A percentile compares a stretch with the other conserved stretches of the same genome.
These are phyloP conservation scores for Sisyra terminalis DNA, from an alignment of 2,888 invertebrate genomes.

Conservation along the genomic window DNA sequence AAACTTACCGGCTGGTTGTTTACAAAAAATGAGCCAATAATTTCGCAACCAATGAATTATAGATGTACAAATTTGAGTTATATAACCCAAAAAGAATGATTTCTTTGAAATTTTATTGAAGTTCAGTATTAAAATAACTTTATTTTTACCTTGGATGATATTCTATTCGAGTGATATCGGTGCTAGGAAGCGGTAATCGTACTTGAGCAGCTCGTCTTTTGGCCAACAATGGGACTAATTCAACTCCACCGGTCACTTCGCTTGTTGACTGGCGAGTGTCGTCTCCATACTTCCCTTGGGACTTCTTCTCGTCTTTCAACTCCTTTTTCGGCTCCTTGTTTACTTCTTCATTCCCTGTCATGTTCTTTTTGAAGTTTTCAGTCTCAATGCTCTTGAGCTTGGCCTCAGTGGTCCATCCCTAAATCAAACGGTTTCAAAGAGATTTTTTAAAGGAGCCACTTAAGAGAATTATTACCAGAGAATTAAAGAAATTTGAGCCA, in stretches of 20 bases:
- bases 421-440: constrained; percentile 9
- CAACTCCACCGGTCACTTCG: constrained; percentile 37
- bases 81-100: too few relatives aligned
- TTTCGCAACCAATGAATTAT: too few relatives aligned
- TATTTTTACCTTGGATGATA: constrained; percentile 27
- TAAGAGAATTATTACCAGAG: constrained; percentile 41
- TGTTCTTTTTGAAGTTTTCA: constrained; percentile 12
- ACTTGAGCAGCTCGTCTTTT: constrained; percentile 39
- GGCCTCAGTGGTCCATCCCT: constrained; percentile 28
- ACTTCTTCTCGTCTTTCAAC: constrained; percentile 22
- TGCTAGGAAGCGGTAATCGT: constrained; percentile 35
- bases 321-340: constrained; percentile 22
- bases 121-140: too few relatives aligned
- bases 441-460: background rate
- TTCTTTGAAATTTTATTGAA: too few relatives aligned
- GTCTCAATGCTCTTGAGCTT: constrained; percentile 21
- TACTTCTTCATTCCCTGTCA: too few relatives aligned
- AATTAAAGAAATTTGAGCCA: constrained; percentile 58
- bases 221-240: constrained; percentile 59
- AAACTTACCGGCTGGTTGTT: too few relatives aligned
- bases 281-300: constrained; percentile 18
- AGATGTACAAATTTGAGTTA: too few relatives aligned
- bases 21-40: too few relatives aligned
- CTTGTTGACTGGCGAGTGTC: constrained; percentile 14
- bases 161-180: constrained; percentile 34